Evolutionary conservation across 2,797 vertebrate species (phyloP), one percentile per base, ranked within the genome.

Genomic region (Eupleurogrammus muticus): DNA sequence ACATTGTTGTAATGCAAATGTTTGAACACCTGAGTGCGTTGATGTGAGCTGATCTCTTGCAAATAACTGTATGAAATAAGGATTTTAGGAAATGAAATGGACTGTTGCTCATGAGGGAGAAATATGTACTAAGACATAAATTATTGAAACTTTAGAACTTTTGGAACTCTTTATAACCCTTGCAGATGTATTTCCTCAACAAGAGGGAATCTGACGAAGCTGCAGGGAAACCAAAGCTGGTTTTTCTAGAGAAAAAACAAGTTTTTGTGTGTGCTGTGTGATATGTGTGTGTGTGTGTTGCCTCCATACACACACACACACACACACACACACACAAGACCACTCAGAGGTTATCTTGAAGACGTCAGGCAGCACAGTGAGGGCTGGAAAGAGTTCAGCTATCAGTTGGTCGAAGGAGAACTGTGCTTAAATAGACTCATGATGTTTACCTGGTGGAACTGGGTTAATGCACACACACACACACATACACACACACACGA

Each of bases 401-500:
- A 53, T 79, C 60, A 76, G 77, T 52, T 79, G 52, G 5, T 68
- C 34, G 42, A 53, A 71, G 66, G 34, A 66, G 64, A 54, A 59
- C 60, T 23, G 44, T 54, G 61, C 79, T 73, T 75, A 80, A 88
- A 87, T 70, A 81, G 77, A 61, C 2, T 12, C 8, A 9, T 65
- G 71, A 58, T 56, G 63, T 83, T 68, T 77, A 79, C 64, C 73
- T 80, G 49, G 34, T 24, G 55, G 28, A 70, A 57, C 46, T 61
- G 51, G 58, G 36, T 58, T 61, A 57, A 69, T 17, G 6, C 23
- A 46, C 54, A 44, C 21, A n/a, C 48, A 11, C 58, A 50, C 53
- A 34, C 28, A 40, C 36, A 38, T 35, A 49, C 50, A 23, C 48
- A 47, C 23, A 35, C 24, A 36, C 49, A 50, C n/a, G 32, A 32